A percentile compares a stretch with the other conserved stretches of the same genome.
phyloP scores from a whole-genome alignment of 2,797 vertebrate species.

The Tiaroga cobitis region DNA sequence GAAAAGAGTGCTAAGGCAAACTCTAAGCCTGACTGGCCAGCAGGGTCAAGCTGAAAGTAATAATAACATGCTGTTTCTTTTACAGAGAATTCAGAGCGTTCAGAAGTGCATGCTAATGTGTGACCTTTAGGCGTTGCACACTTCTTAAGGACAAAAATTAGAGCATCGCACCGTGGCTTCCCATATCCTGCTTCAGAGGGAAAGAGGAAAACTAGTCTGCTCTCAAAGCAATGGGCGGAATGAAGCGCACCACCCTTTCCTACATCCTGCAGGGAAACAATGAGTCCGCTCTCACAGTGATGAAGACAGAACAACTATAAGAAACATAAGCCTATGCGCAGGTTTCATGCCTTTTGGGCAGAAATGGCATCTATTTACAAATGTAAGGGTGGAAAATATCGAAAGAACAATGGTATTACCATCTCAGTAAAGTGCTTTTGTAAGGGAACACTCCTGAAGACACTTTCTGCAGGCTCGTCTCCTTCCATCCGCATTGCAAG shows the following conservation, averaged over 20 bases:
- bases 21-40: background rate
- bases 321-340: background rate
- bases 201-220: constrained; percentile 72
- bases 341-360: constrained; percentile 1
- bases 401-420: too few relatives aligned
- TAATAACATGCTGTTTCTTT: background rate
- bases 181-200: constrained; percentile 68
- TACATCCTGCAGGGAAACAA: constrained; percentile 81
- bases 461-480: background rate
- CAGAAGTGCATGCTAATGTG: background rate
- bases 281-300: constrained; percentile 58
- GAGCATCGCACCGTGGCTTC: background rate
- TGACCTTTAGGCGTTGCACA: background rate
- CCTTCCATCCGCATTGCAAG: constrained; percentile 26
- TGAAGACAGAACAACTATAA: background rate
- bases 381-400: background rate
- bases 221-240: constrained; percentile 65
- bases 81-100: background rate
- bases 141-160: background rate
- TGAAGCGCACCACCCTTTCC: constrained; percentile 78
- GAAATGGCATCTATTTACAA: background rate
- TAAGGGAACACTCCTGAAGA: background rate
- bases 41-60: background rate
- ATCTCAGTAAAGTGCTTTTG: background rate
- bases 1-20: background rate